Conservation (phyloP, 2,113 vertebrate genomes). For the Brevimyrus niger region DNA sequence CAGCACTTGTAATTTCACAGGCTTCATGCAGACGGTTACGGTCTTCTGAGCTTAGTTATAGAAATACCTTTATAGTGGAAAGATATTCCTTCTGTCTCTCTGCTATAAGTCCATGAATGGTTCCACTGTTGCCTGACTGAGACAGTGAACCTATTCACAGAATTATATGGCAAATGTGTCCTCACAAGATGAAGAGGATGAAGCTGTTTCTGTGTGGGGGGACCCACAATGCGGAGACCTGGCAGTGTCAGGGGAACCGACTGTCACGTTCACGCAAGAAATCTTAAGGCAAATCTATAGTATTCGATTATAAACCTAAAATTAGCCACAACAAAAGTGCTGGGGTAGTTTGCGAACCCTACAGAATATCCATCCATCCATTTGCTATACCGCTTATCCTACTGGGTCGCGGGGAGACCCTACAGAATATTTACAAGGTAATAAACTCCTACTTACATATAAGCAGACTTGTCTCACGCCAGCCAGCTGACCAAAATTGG, state of each 20-base stretch:
- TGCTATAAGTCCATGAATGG: neutral
- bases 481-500: neutral
- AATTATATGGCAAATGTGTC: neutral
- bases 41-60: neutral
- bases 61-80: neutral
- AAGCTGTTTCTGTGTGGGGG: neutral
- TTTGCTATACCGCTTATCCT: too few species aligned
- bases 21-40: neutral
- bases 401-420: too few species aligned
- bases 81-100: neutral
- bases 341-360: neutral
- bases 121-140: neutral
- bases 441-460: neutral
- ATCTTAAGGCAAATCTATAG: neutral
- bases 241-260: neutral
- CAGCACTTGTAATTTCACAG: neutral
- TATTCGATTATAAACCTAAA: neutral
- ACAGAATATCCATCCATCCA: neutral
- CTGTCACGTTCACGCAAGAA: neutral
- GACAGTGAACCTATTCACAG: neutral
- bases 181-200: neutral
- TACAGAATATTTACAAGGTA: neutral
- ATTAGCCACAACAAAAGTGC: neutral
- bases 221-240: neutral
- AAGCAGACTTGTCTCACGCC: neutral